These are phyloP conservation scores for Gambelia wislizenii DNA, from an alignment of 2,797 vertebrate species.

Conservation along the genomic window DNA sequence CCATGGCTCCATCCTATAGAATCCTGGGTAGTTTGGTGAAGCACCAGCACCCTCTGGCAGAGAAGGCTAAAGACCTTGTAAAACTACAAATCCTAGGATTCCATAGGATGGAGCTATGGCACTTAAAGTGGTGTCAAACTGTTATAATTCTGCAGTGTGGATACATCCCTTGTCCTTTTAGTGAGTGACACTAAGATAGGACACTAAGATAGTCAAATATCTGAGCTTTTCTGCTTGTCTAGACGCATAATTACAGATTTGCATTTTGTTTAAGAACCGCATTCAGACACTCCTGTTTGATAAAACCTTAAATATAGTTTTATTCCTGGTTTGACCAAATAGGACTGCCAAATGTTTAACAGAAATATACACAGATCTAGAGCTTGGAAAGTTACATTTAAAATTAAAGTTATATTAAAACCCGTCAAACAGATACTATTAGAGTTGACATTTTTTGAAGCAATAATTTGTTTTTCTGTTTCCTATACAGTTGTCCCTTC, in stretches of 20 bases:
- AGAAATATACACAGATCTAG: background rate
- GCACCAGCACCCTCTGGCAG: no score
- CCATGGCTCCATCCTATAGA: no score
- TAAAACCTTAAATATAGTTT: background rate
- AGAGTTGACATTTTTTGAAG: background rate
- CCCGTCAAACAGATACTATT: background rate
- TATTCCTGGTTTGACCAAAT: background rate
- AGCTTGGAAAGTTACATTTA: background rate
- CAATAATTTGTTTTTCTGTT: background rate
- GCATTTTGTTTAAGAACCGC: background rate
- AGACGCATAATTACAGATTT: background rate
- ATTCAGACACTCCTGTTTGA: background rate
- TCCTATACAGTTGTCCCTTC: no score
- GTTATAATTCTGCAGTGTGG: no score
- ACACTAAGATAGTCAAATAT: background rate
- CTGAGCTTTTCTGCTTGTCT: constrained; percentile 1
- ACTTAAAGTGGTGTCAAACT: no score
- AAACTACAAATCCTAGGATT: no score
- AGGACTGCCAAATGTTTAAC: background rate
- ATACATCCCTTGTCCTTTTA: constrained; percentile 30
- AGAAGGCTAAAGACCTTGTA: no score
- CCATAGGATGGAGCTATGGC: no score
- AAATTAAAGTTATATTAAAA: background rate
- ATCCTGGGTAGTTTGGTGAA: no score
- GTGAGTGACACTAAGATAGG: background rate